Conservation (phyloP, 2,113 vertebrate species). For the human region GRCh38 chr3:141324001-141324500, state of each 20-base stretch:
- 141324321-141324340: neutral
- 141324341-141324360: neutral
- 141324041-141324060: slow-evolving; percentile 25
- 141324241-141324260: neutral
- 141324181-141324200: slow-evolving; percentile 74
- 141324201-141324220: slow-evolving; percentile 71
- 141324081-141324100: slow-evolving; percentile 56
- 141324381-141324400: slow-evolving; percentile 25
- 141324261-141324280: neutral
- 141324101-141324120: slow-evolving; percentile 76
- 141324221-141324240: slow-evolving; percentile 4
- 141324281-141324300: neutral
- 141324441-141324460: slow-evolving; percentile 59
- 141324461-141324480: slow-evolving; percentile 33
- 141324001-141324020: neutral
- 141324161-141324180: slow-evolving; percentile 75
- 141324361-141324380: slow-evolving; percentile 11
- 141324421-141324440: slow-evolving; percentile 10
- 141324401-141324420: slow-evolving; percentile 37
- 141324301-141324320: neutral
- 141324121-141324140: slow-evolving; percentile 78
- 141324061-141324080: slow-evolving; percentile 75
- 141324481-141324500: neutral
- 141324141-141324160: slow-evolving; percentile 60
- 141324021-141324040: slow-evolving; percentile 53